Percentiles rank a stretch among this genome's conserved stretches.
Evolutionary conservation across 1,140 invertebrate species (phyloP).

Genomic region (Lepidurus apus): DNA sequence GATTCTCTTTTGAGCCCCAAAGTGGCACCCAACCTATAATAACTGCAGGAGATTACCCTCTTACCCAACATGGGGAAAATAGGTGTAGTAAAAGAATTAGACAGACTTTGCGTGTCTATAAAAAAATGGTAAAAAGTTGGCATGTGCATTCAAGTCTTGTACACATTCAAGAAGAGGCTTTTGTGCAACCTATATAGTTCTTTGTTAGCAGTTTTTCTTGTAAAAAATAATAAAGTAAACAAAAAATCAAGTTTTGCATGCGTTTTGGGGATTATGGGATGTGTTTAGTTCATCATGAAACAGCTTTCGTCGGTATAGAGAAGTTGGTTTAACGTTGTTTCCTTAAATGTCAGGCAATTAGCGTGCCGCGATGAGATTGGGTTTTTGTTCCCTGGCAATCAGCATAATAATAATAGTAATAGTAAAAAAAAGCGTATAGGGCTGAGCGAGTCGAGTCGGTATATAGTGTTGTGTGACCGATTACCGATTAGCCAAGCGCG

Average conservation of each 20-base stretch:
- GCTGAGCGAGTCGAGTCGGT: neutral
- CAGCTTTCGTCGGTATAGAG: too few relatives aligned
- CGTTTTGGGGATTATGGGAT: too few relatives aligned
- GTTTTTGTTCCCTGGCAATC: neutral
- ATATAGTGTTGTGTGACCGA: neutral
- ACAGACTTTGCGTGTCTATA: neutral
- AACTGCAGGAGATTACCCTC: neutral
- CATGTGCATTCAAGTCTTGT: neutral
- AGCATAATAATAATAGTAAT: too few relatives aligned
- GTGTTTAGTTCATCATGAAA: too few relatives aligned
- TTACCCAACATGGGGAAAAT: neutral
- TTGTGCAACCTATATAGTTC: neutral
- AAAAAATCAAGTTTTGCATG: too few relatives aligned
- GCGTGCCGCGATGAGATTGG: neutral
- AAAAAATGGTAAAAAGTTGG: neutral
- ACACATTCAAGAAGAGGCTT: too few relatives aligned
- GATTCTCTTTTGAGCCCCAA: neutral
- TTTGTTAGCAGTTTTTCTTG: neutral
- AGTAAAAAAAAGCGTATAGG: neutral
- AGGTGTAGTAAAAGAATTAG: neutral
- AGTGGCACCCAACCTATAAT: neutral
- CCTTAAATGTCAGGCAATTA: neutral
- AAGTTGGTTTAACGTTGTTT: too few relatives aligned
- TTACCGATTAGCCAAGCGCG: neutral
- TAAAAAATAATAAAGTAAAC: neutral